These are phyloP conservation scores for Scolopax bukidnonensis DNA, from an alignment of 2,797 vertebrate species.

Conservation along the genomic window DNA sequence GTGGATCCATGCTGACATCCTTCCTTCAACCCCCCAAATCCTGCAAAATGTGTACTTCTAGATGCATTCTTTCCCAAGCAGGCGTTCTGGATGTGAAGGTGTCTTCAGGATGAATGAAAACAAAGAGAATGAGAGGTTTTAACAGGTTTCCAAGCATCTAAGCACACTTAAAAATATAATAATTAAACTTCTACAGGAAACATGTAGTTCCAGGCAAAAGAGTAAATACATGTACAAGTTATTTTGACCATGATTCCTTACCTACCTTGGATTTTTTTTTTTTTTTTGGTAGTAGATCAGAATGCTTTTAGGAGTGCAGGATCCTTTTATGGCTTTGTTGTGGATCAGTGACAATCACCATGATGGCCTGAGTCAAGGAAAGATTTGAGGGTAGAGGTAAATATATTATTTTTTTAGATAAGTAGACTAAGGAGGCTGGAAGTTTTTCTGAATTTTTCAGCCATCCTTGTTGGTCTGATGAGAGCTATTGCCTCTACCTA, in stretches of 20 bases:
- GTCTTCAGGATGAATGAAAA: not conserved
- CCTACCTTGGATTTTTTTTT: rapidly evolving
- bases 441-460: not conserved
- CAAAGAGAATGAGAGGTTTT: not conserved
- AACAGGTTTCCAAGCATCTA: not conserved
- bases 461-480: not conserved
- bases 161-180: too few relatives aligned
- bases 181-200: not conserved
- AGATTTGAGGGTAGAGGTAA: not conserved
- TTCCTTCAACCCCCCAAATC: not conserved
- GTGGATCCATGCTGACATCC: not conserved
- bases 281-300: not conserved
- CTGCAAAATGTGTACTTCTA: not conserved
- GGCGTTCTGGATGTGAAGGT: not conserved
- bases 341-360: not conserved
- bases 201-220: not conserved
- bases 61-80: not conserved
- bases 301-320: not conserved
- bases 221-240: not conserved
- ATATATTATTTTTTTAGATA: not conserved
- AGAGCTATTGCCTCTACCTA: not conserved
- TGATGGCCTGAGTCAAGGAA: not conserved
- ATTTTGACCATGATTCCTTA: not conserved
- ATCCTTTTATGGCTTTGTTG: not conserved
- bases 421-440: not conserved